A percentile compares a stretch with the other conserved stretches of the same genome.
These are phyloP conservation scores for Coleophora flavipennella DNA, from an alignment of 2,888 invertebrate species.

Conservation along the genomic window DNA sequence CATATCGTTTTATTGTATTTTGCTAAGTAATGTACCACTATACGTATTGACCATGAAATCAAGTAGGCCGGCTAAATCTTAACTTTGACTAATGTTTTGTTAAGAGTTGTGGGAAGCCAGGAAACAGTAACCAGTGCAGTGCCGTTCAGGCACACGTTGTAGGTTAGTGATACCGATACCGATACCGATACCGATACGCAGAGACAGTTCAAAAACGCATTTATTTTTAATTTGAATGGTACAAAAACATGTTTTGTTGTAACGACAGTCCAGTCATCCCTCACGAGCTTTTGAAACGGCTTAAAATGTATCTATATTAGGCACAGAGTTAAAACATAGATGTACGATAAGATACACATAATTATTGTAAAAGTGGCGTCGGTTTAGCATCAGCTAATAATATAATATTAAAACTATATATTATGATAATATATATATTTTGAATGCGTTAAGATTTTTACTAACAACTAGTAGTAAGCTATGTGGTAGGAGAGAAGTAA, in stretches of 20 bases:
- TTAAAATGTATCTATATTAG: constrained; percentile 70
- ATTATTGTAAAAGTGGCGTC: constrained; percentile 43
- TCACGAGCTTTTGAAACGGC: constrained; percentile 61
- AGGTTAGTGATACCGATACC: constrained; percentile 29
- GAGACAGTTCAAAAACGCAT: constrained; percentile 29
- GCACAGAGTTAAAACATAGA: constrained; percentile 63
- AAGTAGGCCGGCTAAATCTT: constrained; percentile 10
- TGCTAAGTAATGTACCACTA: constrained; percentile 5
- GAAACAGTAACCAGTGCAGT: background rate
- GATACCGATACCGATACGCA: too few species aligned
- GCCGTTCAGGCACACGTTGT: constrained; percentile 17
- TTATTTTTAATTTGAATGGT: constrained; percentile 27
- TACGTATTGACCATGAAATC: background rate
- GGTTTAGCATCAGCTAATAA: constrained; percentile 57
- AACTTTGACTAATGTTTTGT: background rate
- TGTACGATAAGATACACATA: constrained; percentile 61
- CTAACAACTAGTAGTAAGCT: constrained; percentile 66
- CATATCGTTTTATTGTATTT: constrained; percentile 2
- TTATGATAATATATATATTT: constrained; percentile 51
- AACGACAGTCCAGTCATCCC: constrained; percentile 38
- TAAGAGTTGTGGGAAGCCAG: constrained; percentile 17
- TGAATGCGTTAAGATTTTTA: constrained; percentile 71
- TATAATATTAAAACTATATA: constrained; percentile 44
- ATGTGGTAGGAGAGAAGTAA: constrained; percentile 33
- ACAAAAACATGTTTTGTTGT: constrained; percentile 31